Evolutionary conservation across 2,113 vertebrate genomes (phyloP), one percentile per base, ranked within the genome.

Genomic region (Neoarius graeffei): DNA sequence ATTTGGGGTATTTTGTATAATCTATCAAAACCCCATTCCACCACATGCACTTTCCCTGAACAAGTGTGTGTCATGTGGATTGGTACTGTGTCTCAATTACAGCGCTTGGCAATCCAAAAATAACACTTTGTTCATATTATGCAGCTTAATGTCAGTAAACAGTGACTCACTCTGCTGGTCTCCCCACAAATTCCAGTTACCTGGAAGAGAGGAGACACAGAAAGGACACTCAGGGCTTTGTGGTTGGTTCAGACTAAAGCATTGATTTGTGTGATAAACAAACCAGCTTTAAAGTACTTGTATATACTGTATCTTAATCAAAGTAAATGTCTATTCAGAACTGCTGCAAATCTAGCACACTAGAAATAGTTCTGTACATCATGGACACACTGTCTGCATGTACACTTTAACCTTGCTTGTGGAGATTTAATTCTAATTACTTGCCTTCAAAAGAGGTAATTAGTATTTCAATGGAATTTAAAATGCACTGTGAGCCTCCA

Each of bases 161-260:
- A 81, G 48, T 30, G 92, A 98, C 98, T 98, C 94, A 99, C 98
- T 99, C 93, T 97, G 98, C 91, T 97, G 98, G 25, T 99, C 98
- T 92, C 98, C 97, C 98, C 98, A 99, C 93, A 99, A 90, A 94
- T 95, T 98, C 98, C 98, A 99, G 96, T 99, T 99, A 96, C 98
- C 98, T 99, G 94, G 67, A 93, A 92, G 74, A 95, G 14, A 89
- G 71, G 25, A 90, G 54, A 91, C 80, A 82, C 30, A 48, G 15
- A 80, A 81, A 57, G 14, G 54, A 54, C 13, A 17, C n/a, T 27
- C 14, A 66, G 57, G 19, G 27, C 8, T 80, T 59, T 59, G 79
- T 59, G 52, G 19, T 52, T 52, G 48, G 4, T 77, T 76, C 19
- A 76, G 42, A 50, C 20, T 73, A 35, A 42, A 73, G 17, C 35